These are phyloP conservation scores for Tinea trinotella DNA, from an alignment of 2,888 invertebrate species.

Conservation along the genomic window DNA sequence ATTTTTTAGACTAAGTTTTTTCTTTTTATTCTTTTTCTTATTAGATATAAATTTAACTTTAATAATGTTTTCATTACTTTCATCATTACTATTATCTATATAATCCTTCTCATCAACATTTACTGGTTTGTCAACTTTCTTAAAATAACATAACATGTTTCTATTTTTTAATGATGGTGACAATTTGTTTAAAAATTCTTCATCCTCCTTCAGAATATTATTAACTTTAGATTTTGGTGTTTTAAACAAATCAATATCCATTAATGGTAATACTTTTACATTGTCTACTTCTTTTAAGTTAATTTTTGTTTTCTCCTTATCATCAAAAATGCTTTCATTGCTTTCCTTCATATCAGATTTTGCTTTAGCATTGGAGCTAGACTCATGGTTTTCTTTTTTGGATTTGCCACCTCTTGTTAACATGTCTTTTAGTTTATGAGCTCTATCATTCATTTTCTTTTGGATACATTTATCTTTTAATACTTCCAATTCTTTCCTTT, in stretches of 20 bases:
- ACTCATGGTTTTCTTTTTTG: slow-evolving; percentile 25
- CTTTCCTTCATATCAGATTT: slow-evolving; percentile 19
- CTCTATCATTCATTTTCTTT: slow-evolving; percentile 72
- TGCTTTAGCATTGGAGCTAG: slow-evolving; percentile 18
- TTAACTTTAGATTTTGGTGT: slow-evolving; percentile 25
- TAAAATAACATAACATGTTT: slow-evolving; percentile 74
- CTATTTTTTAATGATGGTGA: slow-evolving; percentile 73
- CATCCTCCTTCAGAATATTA: slow-evolving; percentile 40
- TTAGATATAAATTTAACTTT: slow-evolving; percentile 49
- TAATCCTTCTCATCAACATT: slow-evolving; percentile 27
- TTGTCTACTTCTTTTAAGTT: slow-evolving; percentile 23
- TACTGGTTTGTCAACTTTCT: slow-evolving; percentile 55
- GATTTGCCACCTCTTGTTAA: slow-evolving; percentile 37
- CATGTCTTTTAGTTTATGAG: slow-evolving; percentile 69
- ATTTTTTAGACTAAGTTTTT: slow-evolving; percentile 30
- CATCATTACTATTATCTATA: slow-evolving; percentile 26
- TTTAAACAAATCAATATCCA: slow-evolving; percentile 20
- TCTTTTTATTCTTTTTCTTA: slow-evolving; percentile 41
- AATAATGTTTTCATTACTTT: slow-evolving; percentile 32
- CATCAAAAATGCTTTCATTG: background rate
- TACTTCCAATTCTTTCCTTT: slow-evolving; percentile 72
- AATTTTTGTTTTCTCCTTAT: slow-evolving; percentile 19
- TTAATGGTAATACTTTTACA: slow-evolving; percentile 23
- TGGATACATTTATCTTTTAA: slow-evolving; percentile 72
- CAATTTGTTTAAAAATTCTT: slow-evolving; percentile 65